Evolutionary conservation across 2,797 vertebrate genomes (phyloP).

Genomic region (Kryptopterus vitreolus): DNA sequence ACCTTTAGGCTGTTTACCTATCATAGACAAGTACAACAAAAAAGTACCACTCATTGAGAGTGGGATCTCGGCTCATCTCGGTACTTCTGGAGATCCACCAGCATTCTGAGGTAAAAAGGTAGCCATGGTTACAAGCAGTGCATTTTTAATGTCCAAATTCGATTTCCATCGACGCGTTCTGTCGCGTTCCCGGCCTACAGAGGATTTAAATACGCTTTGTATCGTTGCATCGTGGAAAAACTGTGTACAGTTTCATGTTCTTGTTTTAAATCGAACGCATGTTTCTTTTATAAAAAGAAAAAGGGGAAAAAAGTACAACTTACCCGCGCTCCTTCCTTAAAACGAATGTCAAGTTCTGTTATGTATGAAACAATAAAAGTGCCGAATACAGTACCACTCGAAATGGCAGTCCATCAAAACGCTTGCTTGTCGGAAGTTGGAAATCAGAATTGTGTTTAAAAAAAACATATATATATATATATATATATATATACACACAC

Average conservation of each 20-base stretch:
- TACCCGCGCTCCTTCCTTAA: conserved; percentile 58
- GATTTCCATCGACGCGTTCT: neutral
- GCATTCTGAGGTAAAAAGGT: neutral
- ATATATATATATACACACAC: too few species aligned
- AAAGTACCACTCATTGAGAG: neutral
- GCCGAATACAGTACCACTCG: conserved; percentile 59
- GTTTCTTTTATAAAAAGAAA: conserved; percentile 61
- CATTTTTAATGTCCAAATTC: neutral
- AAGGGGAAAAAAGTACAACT: neutral
- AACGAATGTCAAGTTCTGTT: conserved; percentile 70
- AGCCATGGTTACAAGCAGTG: neutral
- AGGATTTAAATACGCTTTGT: conserved; percentile 75
- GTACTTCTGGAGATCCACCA: conserved; percentile 11
- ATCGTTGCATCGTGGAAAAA: conserved; percentile 68
- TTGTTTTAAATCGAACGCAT: conserved; percentile 73
- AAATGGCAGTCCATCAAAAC: conserved; percentile 28
- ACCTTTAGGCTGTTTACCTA: neutral
- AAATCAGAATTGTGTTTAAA: neutral
- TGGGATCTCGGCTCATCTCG: neutral
- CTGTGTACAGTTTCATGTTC: conserved; percentile 65
- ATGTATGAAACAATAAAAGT: conserved; percentile 75
- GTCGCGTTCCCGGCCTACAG: conserved; percentile 46
- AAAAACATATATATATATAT: neutral
- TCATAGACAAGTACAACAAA: neutral
- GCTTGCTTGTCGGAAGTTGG: neutral